These are phyloP conservation scores for Percopsis omiscomaycus DNA, from an alignment of 2,797 vertebrate genomes.

Conservation along the genomic window DNA sequence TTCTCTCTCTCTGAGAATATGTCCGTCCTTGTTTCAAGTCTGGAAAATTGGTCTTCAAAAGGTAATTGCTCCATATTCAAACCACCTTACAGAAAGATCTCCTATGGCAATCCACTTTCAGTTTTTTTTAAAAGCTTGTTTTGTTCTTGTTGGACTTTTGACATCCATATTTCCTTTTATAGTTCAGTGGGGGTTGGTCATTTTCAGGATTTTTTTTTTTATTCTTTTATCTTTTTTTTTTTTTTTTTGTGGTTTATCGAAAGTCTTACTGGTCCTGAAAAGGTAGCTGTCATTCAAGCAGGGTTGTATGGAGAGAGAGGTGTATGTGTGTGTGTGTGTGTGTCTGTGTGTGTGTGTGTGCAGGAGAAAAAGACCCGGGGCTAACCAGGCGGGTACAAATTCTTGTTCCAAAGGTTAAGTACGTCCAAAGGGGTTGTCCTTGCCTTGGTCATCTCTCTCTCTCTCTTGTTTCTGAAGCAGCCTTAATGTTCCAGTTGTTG, in stretches of 20 bases:
- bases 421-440: slow-evolving; percentile 83
- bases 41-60: slow-evolving; percentile 75
- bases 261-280: slow-evolving; percentile 72
- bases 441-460: slow-evolving; percentile 53
- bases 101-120: slow-evolving; percentile 66
- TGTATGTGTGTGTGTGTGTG: slow-evolving; percentile 4
- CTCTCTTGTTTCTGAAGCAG: slow-evolving; percentile 66
- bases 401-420: slow-evolving; percentile 81
- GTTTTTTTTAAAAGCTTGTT: slow-evolving; percentile 63
- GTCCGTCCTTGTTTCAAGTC: slow-evolving; percentile 75
- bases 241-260: slow-evolving; percentile 57
- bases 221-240: slow-evolving; percentile 47
- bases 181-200: slow-evolving; percentile 68
- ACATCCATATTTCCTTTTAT: slow-evolving; percentile 61
- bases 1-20: slow-evolving; percentile 75
- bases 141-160: slow-evolving; percentile 67
- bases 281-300: slow-evolving; percentile 74
- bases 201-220: slow-evolving; percentile 40
- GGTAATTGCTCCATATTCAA: slow-evolving; percentile 61
- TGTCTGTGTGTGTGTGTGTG: slow-evolving; percentile 64
- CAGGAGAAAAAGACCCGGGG: slow-evolving; percentile 61
- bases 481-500: slow-evolving; percentile 69
- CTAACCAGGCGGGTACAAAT: slow-evolving; percentile 68
- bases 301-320: slow-evolving; percentile 58
- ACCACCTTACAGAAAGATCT: slow-evolving; percentile 64